Base-by-base conservation (phyloP, 2,797 vertebrate genomes). In the Eurystomus glaucurus region DNA sequence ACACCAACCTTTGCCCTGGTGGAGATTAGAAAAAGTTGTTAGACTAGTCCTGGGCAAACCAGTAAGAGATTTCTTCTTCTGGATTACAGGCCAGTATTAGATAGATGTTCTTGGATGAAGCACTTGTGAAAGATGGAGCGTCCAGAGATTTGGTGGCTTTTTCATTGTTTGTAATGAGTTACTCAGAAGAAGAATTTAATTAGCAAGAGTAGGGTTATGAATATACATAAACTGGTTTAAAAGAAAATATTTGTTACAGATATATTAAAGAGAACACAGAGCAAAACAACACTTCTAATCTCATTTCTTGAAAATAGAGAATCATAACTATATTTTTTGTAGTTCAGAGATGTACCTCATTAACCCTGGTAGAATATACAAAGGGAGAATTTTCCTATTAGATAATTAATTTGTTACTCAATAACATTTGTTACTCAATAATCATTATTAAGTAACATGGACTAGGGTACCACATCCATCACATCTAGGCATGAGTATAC, bases 191-290 rank as follows among this genome's bases (percentile, higher is more conserved):
- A 51, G 22, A 79, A 51, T 6, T 75, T 29, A 92, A 90, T 55
- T 85, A 62, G 29, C 18, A 78, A 91, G 54, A 88, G 50, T 17
- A 86, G 23, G 3, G 5, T 68, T 90, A 15, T 21, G 29, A 65
- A 65, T 91, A 28, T 92, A 57, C 54, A 9, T 57, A 87, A 78
- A 35, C 16, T 62, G 5, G 33, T 86, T 94, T 87, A 50, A 85
- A 96, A 94, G 57, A 69, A 95, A 76, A 76, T 31, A 84, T 43
- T 84, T 90, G 57, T 93, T 90, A 76, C 5, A 33, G 62, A 11
- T 71, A 21, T 92, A 86, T 94, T 86, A 93, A 96, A 84, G 33
- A 78, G 23, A 81, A 39, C 14, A 43, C 3, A 11, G 20, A 80
- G 9, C 26, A 37, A 51, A 83, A 51, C 15, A 45, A 33, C 11